Evolutionary conservation across 1,140 invertebrate genomes (phyloP), one percentile per base, ranked within the genome.

Genomic region (Euura lappo): DNA sequence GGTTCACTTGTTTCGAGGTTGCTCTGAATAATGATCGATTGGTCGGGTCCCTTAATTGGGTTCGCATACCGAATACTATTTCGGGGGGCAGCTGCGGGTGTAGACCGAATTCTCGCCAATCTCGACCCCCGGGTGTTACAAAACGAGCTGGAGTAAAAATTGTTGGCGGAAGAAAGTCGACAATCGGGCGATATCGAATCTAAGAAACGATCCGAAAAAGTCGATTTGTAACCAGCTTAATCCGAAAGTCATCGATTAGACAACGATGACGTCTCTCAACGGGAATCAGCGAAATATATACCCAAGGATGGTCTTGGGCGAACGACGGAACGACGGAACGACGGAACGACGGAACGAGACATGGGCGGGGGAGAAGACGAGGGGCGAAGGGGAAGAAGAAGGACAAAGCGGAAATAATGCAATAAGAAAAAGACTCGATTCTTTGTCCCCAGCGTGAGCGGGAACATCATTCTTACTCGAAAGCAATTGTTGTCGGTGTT

Each of bases 201-300:
- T 7, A 51, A 51, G 47, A 51, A 51, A 51, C 47, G 11, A n/a
- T 51, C 47, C 8, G 13, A 70, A 73, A 44, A 47, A 66, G 45
- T 44, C 7, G 47, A 42, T 73, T 73, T 70, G 68, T 70, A 70
- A 73, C n/a, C n/a, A n/a, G n/a, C 72, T 73, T 46, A 73, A 73
- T 73, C 68, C 10, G 44, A 73, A 69, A 70, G 72, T 68, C 51
- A 70, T 73, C 67, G 70, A 73, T 73, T 69, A 69, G 51, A 66
- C 44, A 28, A 11, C n/a, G 44, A 66, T 46, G 72, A 73, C 45
- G 42, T 70, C n/a, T 73, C 69, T 73, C 51, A 11, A n/a, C 69
- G 44, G 67, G 28, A 43, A 8, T 68, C 28, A 28, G 67, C 6
- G 4, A 69, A 8, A 45, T 13, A 44, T 7, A 68, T 65, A 67